phyloP scores from a whole-genome alignment of 2,113 vertebrate species.

The Vulpes lagopus region DNA sequence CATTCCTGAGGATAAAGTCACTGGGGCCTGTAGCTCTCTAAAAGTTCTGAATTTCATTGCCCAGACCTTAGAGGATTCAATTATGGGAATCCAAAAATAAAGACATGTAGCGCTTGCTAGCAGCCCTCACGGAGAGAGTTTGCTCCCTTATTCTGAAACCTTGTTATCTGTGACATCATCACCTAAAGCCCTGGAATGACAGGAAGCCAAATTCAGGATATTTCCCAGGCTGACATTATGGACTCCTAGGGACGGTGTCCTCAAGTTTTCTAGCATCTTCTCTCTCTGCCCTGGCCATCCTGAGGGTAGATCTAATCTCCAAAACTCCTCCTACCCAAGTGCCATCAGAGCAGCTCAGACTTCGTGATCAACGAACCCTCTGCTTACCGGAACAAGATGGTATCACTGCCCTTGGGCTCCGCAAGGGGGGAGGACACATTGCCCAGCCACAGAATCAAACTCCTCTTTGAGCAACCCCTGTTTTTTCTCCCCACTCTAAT shows the following conservation, averaged over 20 bases:
- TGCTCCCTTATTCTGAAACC: neutral
- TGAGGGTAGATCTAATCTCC: neutral
- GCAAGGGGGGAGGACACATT: neutral
- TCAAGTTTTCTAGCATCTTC: neutral
- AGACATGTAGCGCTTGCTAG: neutral
- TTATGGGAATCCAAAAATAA: neutral
- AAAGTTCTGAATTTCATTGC: neutral
- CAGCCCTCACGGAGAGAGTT: neutral
- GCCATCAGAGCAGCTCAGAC: neutral
- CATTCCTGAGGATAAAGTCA: neutral
- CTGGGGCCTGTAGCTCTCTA: neutral
- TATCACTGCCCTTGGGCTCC: neutral
- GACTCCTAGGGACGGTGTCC: neutral
- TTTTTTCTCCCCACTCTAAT: neutral
- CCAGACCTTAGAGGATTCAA: neutral
- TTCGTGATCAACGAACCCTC: rapidly evolving
- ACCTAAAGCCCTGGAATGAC: neutral
- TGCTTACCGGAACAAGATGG: neutral
- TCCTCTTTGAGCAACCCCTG: neutral
- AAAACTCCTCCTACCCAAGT: neutral
- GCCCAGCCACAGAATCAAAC: neutral
- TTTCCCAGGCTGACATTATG: neutral
- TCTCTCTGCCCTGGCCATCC: neutral
- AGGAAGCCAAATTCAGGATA: neutral
- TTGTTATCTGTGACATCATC: neutral